Conservation (phyloP, 2,888 invertebrate species). For the Anthoptus insignis region DNA sequence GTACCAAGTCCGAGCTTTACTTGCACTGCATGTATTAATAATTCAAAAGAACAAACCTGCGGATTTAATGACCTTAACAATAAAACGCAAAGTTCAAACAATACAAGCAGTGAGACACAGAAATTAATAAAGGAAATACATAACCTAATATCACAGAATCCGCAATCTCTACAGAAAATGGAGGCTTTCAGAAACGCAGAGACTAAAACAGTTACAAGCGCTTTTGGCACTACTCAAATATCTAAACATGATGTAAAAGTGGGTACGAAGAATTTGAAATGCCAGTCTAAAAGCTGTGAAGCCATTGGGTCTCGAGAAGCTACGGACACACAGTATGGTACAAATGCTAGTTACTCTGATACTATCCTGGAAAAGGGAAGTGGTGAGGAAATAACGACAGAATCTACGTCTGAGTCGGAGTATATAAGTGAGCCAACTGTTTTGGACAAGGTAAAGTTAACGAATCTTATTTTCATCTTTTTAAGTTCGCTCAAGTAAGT, state of each 20-base stretch:
- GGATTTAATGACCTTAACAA: slow-evolving; percentile 53
- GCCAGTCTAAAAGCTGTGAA: slow-evolving; percentile 78
- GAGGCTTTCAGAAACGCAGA: slow-evolving; percentile 37
- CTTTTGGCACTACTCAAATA: slow-evolving; percentile 60
- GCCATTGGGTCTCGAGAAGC: slow-evolving; percentile 65
- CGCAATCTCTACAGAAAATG: slow-evolving; percentile 52
- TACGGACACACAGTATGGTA: slow-evolving; percentile 58
- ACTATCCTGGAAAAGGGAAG: slow-evolving; percentile 70
- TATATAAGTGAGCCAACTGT: slow-evolving; percentile 53
- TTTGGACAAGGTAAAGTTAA: slow-evolving; percentile 58
- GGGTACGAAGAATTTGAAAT: slow-evolving; percentile 67
- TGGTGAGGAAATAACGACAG: slow-evolving; percentile 58
- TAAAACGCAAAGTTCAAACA: slow-evolving; percentile 50
- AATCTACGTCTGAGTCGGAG: slow-evolving; percentile 60
- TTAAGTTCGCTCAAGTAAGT: too few relatives aligned
- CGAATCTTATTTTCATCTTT: too few relatives aligned
- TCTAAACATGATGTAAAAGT: slow-evolving; percentile 69
- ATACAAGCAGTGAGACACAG: slow-evolving; percentile 62
- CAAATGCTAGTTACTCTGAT: slow-evolving; percentile 70
- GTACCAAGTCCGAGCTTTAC: slow-evolving; percentile 69
- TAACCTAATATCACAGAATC: slow-evolving; percentile 69
- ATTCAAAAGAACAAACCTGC: slow-evolving; percentile 55
- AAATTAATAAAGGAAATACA: slow-evolving; percentile 78
- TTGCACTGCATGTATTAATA: slow-evolving; percentile 61
- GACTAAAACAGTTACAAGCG: slow-evolving; percentile 59